Evolutionary conservation across 2,888 invertebrate species (phyloP), one percentile per base, ranked within the genome.

Genomic region (Drosophila anomalata): DNA sequence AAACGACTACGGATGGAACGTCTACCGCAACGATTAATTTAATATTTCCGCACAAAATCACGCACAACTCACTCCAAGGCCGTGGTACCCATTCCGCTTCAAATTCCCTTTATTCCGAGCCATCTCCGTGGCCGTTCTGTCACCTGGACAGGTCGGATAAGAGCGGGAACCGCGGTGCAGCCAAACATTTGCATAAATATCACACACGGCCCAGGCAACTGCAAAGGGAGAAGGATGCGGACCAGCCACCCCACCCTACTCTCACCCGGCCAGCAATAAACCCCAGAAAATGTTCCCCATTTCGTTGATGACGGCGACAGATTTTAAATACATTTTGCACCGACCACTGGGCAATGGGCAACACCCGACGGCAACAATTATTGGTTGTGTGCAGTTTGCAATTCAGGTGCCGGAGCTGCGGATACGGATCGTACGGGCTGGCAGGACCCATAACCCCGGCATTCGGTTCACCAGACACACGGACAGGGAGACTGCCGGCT

Each of bases 261-360:
- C 17, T 17, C 17, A 17, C 8, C 41, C 36, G 20, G n/a, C 12
- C 17, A 8, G 26, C 26, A 11, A 11, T 44, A 65, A 68, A 67
- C 63, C 50, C 31, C 58, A 62, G 61, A 48, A 60, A 71, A 72
- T 60, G 50, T 70, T 39, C 69, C 69, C 65, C 63, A 69, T 65
- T 65, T 56, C 65, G 65, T 65, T 52, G 57, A 52, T 77, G 84
- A 69, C 67, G 70, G 67, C 67, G 88, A 76, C 89, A 89, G 77
- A 73, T 78, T 73, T 84, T 85, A 89, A 84, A 87, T 82, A 86
- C 83, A 87, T 84, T 84, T 84, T 85, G 70, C 76, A 72, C 65
- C 36, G 57, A 54, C 41, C 73, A 73, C 73, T 69, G 68, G 75
- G 68, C 63, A 56, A 39, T 69, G 79, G 62, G 53, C 75, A 68